These are phyloP conservation scores for Alcedo atthis DNA, from an alignment of 2,797 vertebrate species.

Conservation along the genomic window DNA sequence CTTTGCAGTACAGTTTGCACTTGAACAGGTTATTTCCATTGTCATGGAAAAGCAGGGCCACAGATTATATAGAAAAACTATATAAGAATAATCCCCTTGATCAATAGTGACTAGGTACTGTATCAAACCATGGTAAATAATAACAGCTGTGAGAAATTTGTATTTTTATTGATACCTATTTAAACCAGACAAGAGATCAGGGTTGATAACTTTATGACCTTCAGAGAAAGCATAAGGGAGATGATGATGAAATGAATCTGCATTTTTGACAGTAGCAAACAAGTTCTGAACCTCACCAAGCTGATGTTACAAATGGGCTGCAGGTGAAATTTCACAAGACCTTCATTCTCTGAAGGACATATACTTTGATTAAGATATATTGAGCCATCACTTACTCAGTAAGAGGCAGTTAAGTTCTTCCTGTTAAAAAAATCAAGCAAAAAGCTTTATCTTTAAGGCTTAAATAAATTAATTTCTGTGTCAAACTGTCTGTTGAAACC, in stretches of 20 bases:
- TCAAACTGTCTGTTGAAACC: background rate
- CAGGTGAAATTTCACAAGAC: slow-evolving; percentile 14
- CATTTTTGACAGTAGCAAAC: background rate
- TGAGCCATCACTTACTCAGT: slow-evolving; percentile 36
- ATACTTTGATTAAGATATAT: slow-evolving; percentile 44
- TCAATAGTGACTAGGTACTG: background rate
- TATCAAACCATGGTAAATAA: background rate
- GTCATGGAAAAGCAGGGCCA: background rate
- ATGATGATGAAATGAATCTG: background rate
- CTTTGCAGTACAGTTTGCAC: background rate
- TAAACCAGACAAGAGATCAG: background rate
- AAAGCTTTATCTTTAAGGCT: background rate
- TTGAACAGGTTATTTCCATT: background rate
- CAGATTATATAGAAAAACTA: background rate
- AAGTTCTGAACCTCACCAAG: slow-evolving; percentile 10
- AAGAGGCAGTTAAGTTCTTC: slow-evolving; percentile 7
- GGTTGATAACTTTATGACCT: background rate
- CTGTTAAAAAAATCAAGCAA: slow-evolving; percentile 18
- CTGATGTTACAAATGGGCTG: background rate
- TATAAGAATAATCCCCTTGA: background rate
- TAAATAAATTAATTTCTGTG: background rate
- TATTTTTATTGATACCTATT: background rate
- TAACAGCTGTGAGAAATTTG: background rate
- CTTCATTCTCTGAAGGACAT: slow-evolving; percentile 11
- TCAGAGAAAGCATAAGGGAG: background rate